phyloP scores from a whole-genome alignment of 2,113 vertebrate species.

The Zootoca vivipara region DNA sequence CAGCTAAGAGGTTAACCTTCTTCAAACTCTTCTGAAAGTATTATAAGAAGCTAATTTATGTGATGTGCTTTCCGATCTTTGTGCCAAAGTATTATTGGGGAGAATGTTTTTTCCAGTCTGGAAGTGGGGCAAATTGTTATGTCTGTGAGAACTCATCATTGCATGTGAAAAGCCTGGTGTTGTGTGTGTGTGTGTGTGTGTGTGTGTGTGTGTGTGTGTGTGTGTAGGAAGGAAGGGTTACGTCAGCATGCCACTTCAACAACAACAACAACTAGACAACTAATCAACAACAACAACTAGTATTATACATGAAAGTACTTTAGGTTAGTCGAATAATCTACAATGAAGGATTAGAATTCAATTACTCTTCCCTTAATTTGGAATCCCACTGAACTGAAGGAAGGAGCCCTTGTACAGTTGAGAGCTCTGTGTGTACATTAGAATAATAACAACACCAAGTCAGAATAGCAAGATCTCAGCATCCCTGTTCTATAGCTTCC shows the following conservation, averaged over 20 bases:
- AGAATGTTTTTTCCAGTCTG: conserved; percentile 37
- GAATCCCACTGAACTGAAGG: neutral
- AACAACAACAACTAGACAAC: too few species aligned
- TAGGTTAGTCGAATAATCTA: neutral
- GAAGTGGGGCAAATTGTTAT: neutral
- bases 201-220: too few species aligned
- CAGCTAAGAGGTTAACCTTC: neutral
- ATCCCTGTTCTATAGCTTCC: too few species aligned
- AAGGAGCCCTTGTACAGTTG: neutral
- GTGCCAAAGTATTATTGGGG: neutral
- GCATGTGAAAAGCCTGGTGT: neutral
- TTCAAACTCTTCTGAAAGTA: neutral
- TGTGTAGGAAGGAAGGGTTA: neutral
- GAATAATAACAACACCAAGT: neutral
- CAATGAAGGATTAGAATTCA: neutral
- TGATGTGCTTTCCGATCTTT: neutral
- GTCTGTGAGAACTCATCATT: neutral
- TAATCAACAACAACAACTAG: neutral
- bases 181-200: too few species aligned
- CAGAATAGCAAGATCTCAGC: neutral
- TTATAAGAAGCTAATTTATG: neutral
- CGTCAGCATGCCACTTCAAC: neutral
- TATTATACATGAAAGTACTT: too few species aligned
- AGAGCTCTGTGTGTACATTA: neutral
- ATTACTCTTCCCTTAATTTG: neutral